These are phyloP conservation scores for Apocheima hispidaria DNA, from an alignment of 2,888 invertebrate species.

Conservation along the genomic window DNA sequence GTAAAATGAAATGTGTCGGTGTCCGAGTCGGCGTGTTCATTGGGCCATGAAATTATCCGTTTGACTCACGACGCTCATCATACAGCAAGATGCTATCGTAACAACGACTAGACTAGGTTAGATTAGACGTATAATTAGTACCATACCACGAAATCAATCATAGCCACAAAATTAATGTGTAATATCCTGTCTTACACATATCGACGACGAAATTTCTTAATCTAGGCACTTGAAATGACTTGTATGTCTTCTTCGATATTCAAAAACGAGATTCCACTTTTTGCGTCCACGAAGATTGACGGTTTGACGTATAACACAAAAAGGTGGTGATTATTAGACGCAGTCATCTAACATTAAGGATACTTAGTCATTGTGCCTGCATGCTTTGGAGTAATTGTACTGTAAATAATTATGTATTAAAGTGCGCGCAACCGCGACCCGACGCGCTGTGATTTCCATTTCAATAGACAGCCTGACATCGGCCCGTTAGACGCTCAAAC, in stretches of 20 bases:
- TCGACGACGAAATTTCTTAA: conserved; percentile 40
- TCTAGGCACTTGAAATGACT: conserved; percentile 14
- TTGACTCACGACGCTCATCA: conserved; percentile 56
- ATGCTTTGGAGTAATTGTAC: conserved; percentile 61
- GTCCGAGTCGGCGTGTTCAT: conserved; percentile 53
- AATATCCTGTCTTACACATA: conserved; percentile 53
- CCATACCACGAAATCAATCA: conserved; percentile 54
- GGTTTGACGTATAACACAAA: conserved; percentile 43
- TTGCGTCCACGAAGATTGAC: conserved; percentile 35
- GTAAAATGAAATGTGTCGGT: conserved; percentile 31
- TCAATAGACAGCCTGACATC: conserved; percentile 64
- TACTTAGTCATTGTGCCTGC: conserved; percentile 53
- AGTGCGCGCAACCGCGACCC: conserved; percentile 63
- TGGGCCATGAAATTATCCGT: conserved; percentile 66
- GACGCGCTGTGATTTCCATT: conserved; percentile 64
- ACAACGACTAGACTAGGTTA: conserved; percentile 15
- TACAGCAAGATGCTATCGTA: conserved; percentile 48
- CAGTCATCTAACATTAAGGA: conserved; percentile 49
- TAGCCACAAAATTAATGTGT: conserved; percentile 40
- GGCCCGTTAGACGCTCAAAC: conserved; percentile 67
- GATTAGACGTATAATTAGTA: conserved; percentile 46
- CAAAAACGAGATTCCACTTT: conserved; percentile 35
- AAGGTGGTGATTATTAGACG: conserved; percentile 48
- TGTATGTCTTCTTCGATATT: conserved; percentile 26
- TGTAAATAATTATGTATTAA: conserved; percentile 65